Conservation (phyloP, 1,140 invertebrate species). For the Asbolus verrucosus region DNA sequence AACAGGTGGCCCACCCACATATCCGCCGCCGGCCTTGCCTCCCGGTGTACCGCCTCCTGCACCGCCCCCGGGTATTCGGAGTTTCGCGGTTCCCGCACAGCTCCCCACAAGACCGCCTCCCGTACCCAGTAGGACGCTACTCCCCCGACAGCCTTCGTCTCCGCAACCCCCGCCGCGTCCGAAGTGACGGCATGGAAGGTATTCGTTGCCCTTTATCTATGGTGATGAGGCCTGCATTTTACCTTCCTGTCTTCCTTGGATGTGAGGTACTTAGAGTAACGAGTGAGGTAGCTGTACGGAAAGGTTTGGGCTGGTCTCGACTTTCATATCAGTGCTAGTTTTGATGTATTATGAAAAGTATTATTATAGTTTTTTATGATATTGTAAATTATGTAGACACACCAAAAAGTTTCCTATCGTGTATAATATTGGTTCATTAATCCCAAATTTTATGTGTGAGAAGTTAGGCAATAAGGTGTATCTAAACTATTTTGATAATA, state of each 20-base stretch:
- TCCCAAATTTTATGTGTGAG: too few species aligned
- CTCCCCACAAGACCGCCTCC: conserved; percentile 57
- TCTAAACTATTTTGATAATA: too few species aligned
- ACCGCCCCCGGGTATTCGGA: conserved; percentile 56
- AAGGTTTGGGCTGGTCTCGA: too few species aligned
- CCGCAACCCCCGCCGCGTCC: conserved; percentile 60
- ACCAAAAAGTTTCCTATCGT: conserved; percentile 41
- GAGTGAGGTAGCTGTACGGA: conserved; percentile 54
- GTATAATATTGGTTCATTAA: too few species aligned
- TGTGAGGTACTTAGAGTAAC: conserved; percentile 47
- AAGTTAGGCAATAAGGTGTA: too few species aligned
- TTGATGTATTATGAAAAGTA: too few species aligned
- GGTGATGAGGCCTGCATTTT: conserved; percentile 56
- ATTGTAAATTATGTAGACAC: conserved; percentile 40
- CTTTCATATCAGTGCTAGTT: conserved; percentile 60
- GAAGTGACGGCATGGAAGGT: conserved; percentile 61
- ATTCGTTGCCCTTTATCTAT: conserved; percentile 59
- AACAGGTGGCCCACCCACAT: conserved; percentile 60
- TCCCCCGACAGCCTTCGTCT: conserved; percentile 50
- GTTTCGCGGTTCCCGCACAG: conserved; percentile 50
- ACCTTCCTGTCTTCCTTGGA: conserved; percentile 62
- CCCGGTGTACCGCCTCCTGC: conserved; percentile 61
- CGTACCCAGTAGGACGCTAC: conserved; percentile 58
- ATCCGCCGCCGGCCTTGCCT: conserved; percentile 62
- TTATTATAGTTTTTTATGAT: too few species aligned